Conservation (phyloP, 1,140 invertebrate species). For the Zaprionus ghesquierei region DNA sequence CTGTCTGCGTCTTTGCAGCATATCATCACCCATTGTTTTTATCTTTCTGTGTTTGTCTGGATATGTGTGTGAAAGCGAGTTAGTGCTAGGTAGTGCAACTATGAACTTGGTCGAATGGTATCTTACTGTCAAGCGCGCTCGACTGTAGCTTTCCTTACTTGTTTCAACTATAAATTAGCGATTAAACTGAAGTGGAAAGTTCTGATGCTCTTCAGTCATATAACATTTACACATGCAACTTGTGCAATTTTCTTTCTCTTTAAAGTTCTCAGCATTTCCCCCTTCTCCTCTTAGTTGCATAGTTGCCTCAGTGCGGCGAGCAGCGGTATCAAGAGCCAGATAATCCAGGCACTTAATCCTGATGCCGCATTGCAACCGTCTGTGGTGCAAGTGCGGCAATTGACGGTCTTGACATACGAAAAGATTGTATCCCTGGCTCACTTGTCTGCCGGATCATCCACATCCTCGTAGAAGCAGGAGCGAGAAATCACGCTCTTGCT, state of each 20-base stretch:
- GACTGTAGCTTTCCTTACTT: too few relatives aligned
- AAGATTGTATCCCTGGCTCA: slow-evolving; percentile 77
- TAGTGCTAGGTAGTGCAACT: too few relatives aligned
- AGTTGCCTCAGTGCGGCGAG: slow-evolving; percentile 53
- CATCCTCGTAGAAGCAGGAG: slow-evolving; percentile 81
- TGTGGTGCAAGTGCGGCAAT: slow-evolving; percentile 80
- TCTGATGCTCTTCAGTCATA: slow-evolving; percentile 38
- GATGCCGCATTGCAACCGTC: slow-evolving; percentile 76
- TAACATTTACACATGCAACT: slow-evolving; percentile 42
- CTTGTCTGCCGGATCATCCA: slow-evolving; percentile 75
- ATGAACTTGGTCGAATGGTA: too few relatives aligned
- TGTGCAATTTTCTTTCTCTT: background rate
- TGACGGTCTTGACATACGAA: slow-evolving; percentile 81
- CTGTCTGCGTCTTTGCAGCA: too few relatives aligned
- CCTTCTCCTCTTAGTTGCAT: slow-evolving; percentile 63
- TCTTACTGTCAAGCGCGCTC: too few relatives aligned
- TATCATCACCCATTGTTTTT: too few relatives aligned
- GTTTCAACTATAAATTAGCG: slow-evolving; percentile 32
- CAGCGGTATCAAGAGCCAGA: slow-evolving; percentile 51
- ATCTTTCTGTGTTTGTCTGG: too few relatives aligned
- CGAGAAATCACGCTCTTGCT: slow-evolving; percentile 80
- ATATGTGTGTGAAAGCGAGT: slow-evolving; percentile 14
- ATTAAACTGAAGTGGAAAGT: slow-evolving; percentile 32
- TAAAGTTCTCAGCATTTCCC: background rate
- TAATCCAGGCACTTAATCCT: slow-evolving; percentile 36